These are phyloP conservation scores for Cryptophagus acutangulus DNA, from an alignment of 2,888 invertebrate species.

Conservation along the genomic window DNA sequence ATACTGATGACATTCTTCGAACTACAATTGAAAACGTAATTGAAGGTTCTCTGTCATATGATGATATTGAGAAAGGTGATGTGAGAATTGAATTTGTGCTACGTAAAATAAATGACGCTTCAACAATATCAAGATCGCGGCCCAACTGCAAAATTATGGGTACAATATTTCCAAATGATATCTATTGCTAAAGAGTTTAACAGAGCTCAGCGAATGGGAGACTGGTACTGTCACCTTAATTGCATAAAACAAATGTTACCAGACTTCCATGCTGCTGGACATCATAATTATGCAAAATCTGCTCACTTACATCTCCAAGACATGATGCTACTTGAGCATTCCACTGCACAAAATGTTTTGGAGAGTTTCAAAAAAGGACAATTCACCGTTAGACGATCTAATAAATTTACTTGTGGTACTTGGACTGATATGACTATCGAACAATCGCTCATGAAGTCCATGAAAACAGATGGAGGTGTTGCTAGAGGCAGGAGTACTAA, in stretches of 20 bases:
- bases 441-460: constrained; percentile 25
- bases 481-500: constrained; percentile 27
- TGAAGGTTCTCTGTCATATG: constrained; percentile 31
- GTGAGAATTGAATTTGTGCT: constrained; percentile 32
- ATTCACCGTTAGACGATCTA: constrained; percentile 23
- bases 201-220: constrained; percentile 40
- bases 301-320: constrained; percentile 31
- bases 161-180: constrained; percentile 41
- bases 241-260: constrained; percentile 37
- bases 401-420: constrained; percentile 25
- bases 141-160: constrained; percentile 37
- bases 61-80: constrained; percentile 36
- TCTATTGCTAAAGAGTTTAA: constrained; percentile 40
- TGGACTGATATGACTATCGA: constrained; percentile 22
- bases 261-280: constrained; percentile 31
- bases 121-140: constrained; percentile 33
- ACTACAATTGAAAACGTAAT: constrained; percentile 26
- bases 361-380: constrained; percentile 19
- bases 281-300: constrained; percentile 27
- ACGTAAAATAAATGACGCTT: constrained; percentile 32
- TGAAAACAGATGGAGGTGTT: constrained; percentile 31
- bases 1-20: constrained; percentile 28
- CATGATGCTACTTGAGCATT: constrained; percentile 14
- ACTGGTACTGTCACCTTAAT: constrained; percentile 40
- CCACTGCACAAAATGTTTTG: constrained; percentile 1